Base-by-base conservation (phyloP, 1,140 invertebrate species). In the Drosophila novamexicana region DNA sequence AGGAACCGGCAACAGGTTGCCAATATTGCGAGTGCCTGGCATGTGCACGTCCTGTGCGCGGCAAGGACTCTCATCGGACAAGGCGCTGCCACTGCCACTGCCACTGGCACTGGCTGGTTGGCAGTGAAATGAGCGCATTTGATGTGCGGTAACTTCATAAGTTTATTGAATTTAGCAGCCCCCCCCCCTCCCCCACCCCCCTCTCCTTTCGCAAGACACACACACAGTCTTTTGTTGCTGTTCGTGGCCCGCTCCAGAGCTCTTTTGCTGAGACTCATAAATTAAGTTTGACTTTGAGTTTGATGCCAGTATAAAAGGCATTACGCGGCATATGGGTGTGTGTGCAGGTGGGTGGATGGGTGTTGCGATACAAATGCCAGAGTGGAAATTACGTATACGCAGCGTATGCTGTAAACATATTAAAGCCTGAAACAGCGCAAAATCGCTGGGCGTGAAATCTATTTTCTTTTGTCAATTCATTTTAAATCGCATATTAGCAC, bases 81-180 rank as follows among this genome's bases (percentile, higher is more conserved):
- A 22, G 22, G 22, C 42, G 40, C 29, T 40, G 37, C 45, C 50
- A 50, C 59, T 61, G 61, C 36, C 18, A 40, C 34, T 16, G 34
- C 10, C 8, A 4, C 52, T 52, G 49, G 2, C 37, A 32, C 22
- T 34, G 22, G 44, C 12, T 47, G 16, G 44, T 47, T n/a, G 49
- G 22, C 52, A 45, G 66, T 63, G 40, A 70, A 63, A 70, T 64
- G 61, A 63, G 69, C 66, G 72, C 61, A 81, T 85, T 83, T 84
- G 81, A 84, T 85, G 64, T 70, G 74, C 81, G 75, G 74, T 84
- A 81, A 85, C 78, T 85, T 81, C 70, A 86, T 86, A 81, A 75
- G 81, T 72, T 84, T 77, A 84, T 84, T 84, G 81, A 78, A 86
- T 84, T 84, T 81, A 54, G 59, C 67, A 69, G 58, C 37, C 18